phyloP scores from a whole-genome alignment of 2,797 vertebrate species.

The Oreochromis mossambicus region DNA sequence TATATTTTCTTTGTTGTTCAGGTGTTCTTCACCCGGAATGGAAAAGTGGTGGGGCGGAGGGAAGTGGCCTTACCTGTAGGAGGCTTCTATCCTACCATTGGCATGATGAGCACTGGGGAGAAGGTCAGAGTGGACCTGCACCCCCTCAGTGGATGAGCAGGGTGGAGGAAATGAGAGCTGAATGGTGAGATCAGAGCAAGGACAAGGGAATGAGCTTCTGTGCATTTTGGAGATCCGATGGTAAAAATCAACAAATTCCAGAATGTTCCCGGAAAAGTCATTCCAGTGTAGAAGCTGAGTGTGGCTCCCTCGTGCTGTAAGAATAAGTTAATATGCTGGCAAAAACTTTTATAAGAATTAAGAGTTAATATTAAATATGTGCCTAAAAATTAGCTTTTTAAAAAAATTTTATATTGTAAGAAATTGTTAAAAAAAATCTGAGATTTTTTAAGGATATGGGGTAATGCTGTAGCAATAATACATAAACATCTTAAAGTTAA shows the following conservation, averaged over 20 bases:
- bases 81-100: conserved; percentile 85
- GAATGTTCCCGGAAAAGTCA: conserved; percentile 21
- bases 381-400: conserved; percentile 25
- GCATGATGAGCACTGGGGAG: conserved; percentile 87
- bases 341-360: not conserved
- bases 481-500: not conserved
- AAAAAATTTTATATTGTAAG: not conserved
- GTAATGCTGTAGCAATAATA: conserved; percentile 3
- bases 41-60: conserved; percentile 85
- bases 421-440: not conserved
- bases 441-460: not conserved
- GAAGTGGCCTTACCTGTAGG: conserved; percentile 79
- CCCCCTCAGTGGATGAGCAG: conserved; percentile 81
- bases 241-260: conserved; percentile 9
- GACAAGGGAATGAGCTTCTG: not conserved
- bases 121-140: conserved; percentile 87
- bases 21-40: conserved; percentile 88
- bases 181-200: not conserved
- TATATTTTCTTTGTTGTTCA: conserved; percentile 37
- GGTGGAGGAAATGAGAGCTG: not conserved
- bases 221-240: not conserved
- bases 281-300: not conserved
- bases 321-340: conserved; percentile 10
- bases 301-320: conserved; percentile 5
- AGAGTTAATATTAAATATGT: conserved; percentile 11